Evolutionary conservation across 2,888 invertebrate genomes (phyloP).

Genomic region (Chaitophorus viminalis): DNA sequence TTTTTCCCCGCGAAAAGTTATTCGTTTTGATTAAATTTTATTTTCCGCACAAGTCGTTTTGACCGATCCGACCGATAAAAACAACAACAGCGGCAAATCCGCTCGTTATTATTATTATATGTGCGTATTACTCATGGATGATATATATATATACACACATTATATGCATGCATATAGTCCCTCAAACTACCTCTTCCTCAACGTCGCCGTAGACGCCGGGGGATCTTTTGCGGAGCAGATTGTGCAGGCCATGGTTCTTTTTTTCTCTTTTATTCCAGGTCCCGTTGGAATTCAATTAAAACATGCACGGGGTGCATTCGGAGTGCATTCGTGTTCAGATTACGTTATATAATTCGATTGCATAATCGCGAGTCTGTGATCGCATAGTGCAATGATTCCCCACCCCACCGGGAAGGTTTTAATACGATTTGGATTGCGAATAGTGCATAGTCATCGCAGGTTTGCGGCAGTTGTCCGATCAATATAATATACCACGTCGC

Average conservation of each 20-base stretch:
- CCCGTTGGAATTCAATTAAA: slow-evolving; percentile 25
- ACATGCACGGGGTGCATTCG: slow-evolving; percentile 3
- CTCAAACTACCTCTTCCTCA: not conserved
- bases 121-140: not conserved
- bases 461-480: slow-evolving; percentile 20
- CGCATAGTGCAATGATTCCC: slow-evolving; percentile 29
- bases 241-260: slow-evolving; percentile 32
- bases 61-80: slow-evolving; percentile 54
- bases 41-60: slow-evolving; percentile 51
- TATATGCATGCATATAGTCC: not conserved
- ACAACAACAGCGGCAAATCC: slow-evolving; percentile 39
- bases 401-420: not conserved
- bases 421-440: slow-evolving; percentile 49
- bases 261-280: not conserved
- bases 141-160: not conserved
- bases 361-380: slow-evolving; percentile 20
- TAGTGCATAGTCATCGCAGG: slow-evolving; percentile 5
- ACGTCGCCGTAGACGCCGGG: not conserved
- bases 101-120: slow-evolving; percentile 49
- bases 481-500: not conserved
- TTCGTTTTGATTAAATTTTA: slow-evolving; percentile 60
- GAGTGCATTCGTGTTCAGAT: slow-evolving; percentile 13
- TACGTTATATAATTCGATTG: slow-evolving; percentile 39
- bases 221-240: not conserved
- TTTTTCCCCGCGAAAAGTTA: slow-evolving; percentile 39